Evolutionary conservation across 1,140 invertebrate genomes (phyloP).

Genomic region (Brachionus plicatilis): DNA sequence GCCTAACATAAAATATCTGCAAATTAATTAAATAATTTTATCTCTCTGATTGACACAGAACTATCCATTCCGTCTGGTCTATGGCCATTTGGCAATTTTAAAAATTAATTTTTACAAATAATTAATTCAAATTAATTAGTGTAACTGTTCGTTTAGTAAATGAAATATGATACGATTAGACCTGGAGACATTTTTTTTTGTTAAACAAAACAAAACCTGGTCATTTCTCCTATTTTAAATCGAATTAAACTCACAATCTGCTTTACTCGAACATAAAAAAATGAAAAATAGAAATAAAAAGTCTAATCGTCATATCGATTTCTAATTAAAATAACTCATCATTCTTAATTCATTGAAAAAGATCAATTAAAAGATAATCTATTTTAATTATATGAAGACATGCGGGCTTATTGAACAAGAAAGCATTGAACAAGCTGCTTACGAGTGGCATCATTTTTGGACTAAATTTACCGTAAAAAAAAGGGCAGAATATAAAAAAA

Average conservation of each 20-base stretch:
- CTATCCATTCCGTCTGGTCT: not conserved
- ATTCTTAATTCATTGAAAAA: constrained; percentile 7
- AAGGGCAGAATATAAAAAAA: not conserved
- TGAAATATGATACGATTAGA: not conserved
- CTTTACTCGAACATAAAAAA: not conserved
- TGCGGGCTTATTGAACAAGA: not conserved
- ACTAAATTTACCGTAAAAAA: constrained; percentile 30
- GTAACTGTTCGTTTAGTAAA: not conserved
- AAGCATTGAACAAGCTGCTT: not conserved
- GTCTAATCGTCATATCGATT: constrained; percentile 23
- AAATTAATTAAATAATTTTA: not conserved
- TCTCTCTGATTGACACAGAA: too few relatives aligned
- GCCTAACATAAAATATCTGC: too few relatives aligned
- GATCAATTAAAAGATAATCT: constrained; percentile 35
- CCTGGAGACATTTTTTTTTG: not conserved
- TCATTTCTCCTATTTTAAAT: not conserved
- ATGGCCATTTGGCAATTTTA: not conserved
- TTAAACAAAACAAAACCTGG: not conserved
- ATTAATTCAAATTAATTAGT: not conserved
- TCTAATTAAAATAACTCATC: constrained; percentile 32
- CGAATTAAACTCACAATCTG: not conserved
- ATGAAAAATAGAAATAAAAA: not conserved
- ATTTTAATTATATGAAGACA: constrained; percentile 20
- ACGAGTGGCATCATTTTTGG: not conserved
- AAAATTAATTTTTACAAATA: not conserved